phyloP scores from a whole-genome alignment of 2,797 vertebrate species.

The Pempheris klunzingeri region DNA sequence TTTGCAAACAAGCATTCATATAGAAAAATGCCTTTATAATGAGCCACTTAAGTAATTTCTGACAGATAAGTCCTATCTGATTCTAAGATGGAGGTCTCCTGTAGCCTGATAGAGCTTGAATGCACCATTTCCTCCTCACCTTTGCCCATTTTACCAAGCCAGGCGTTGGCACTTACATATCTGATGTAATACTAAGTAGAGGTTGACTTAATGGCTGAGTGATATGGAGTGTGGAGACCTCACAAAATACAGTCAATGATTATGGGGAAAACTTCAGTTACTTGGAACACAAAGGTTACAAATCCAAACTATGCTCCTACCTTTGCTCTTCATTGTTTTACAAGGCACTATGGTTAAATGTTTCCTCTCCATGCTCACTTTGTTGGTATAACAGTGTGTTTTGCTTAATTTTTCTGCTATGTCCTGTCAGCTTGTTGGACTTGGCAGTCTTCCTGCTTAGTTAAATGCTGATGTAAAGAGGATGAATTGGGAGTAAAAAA shows the following conservation, averaged over 20 bases:
- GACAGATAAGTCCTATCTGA: slow-evolving; percentile 78
- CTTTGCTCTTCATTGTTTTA: not conserved
- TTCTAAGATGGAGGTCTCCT: slow-evolving; percentile 77
- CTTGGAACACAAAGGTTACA: slow-evolving; percentile 8
- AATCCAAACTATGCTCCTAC: slow-evolving; percentile 10
- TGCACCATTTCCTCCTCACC: slow-evolving; percentile 47
- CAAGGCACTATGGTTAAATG: not conserved
- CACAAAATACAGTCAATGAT: slow-evolving; percentile 37
- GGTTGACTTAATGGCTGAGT: slow-evolving; percentile 54
- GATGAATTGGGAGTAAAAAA: not conserved
- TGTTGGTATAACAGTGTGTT: slow-evolving; percentile 6
- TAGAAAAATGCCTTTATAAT: slow-evolving; percentile 62
- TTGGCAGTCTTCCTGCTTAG: slow-evolving; percentile 36
- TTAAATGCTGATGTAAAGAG: slow-evolving; percentile 23
- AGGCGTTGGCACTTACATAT: slow-evolving; percentile 53
- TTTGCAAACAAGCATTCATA: slow-evolving; percentile 63
- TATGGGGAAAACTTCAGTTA: slow-evolving; percentile 1
- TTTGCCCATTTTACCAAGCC: slow-evolving; percentile 59
- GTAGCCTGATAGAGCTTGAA: slow-evolving; percentile 41
- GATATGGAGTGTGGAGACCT: slow-evolving; percentile 48
- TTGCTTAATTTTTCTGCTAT: slow-evolving; percentile 20
- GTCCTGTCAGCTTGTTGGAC: slow-evolving; percentile 35
- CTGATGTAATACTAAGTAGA: slow-evolving; percentile 63
- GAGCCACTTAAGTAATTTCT: slow-evolving; percentile 69
- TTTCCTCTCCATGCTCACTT: not conserved